Conservation (phyloP, 2,113 vertebrate genomes). For the Poicephalus meyeri region DNA sequence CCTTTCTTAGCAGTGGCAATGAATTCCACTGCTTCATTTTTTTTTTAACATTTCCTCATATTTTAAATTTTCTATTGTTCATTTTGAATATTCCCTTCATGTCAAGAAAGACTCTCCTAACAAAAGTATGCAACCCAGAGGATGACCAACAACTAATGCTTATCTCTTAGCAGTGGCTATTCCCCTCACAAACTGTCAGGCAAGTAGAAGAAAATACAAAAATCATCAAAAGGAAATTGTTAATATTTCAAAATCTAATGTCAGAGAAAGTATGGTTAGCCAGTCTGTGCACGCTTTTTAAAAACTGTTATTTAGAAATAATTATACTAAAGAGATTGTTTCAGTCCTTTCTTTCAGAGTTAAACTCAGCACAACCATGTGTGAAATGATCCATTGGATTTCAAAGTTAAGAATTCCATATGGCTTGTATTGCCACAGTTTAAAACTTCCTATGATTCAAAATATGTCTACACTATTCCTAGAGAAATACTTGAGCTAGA, state of each 20-base stretch:
- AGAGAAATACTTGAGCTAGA: neutral
- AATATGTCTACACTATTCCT: neutral
- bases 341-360: neutral
- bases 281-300: slow-evolving; percentile 11
- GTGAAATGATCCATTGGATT: slow-evolving; percentile 55
- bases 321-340: slow-evolving; percentile 30
- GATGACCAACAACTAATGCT: neutral
- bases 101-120: neutral
- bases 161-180: neutral
- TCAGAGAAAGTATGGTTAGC: slow-evolving; percentile 5
- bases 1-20: neutral
- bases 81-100: neutral
- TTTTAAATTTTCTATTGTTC: neutral
- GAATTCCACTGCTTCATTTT: neutral
- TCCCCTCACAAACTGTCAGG: neutral
- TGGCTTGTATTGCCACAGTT: slow-evolving; percentile 22
- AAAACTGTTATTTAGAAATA: slow-evolving; percentile 50
- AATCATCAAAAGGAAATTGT: neutral
- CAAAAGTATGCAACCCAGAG: neutral
- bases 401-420: slow-evolving; percentile 55
- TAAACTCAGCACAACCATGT: slow-evolving; percentile 57
- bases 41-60: neutral
- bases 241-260: slow-evolving; percentile 32
- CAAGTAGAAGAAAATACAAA: neutral
- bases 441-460: slow-evolving; percentile 4